Conservation (phyloP, 2,797 vertebrate species). For the Ciconia nigra region DNA sequence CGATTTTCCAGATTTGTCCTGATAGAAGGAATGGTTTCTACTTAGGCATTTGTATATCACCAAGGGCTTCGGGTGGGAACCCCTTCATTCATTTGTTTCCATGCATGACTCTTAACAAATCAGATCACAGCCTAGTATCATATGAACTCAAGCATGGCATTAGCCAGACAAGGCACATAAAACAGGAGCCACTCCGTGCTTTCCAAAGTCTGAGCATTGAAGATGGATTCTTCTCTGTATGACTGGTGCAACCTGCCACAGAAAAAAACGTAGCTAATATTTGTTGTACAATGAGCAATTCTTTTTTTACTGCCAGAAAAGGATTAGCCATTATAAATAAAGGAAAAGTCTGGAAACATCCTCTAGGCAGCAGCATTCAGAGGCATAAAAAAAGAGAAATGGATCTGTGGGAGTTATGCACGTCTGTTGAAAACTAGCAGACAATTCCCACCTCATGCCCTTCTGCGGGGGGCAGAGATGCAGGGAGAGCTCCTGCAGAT, state of each 20-base stretch:
- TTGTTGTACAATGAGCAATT: neutral
- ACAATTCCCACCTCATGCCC: neutral
- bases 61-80: neutral
- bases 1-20: neutral
- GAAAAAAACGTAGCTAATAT: neutral
- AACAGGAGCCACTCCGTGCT: neutral
- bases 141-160: neutral
- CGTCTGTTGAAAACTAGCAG: neutral
- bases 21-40: neutral
- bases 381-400: neutral
- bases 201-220: neutral
- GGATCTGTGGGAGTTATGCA: neutral
- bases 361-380: neutral
- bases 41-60: neutral
- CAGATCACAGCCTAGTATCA: neutral
- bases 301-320: neutral
- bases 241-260: neutral
- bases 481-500: neutral
- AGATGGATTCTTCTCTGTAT: neutral
- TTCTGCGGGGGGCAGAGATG: neutral
- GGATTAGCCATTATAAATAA: neutral
- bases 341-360: neutral
- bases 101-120: neutral
- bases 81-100: neutral
- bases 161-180: neutral